Conservation (phyloP, 1,140 invertebrate genomes). For the Periplaneta americana region DNA sequence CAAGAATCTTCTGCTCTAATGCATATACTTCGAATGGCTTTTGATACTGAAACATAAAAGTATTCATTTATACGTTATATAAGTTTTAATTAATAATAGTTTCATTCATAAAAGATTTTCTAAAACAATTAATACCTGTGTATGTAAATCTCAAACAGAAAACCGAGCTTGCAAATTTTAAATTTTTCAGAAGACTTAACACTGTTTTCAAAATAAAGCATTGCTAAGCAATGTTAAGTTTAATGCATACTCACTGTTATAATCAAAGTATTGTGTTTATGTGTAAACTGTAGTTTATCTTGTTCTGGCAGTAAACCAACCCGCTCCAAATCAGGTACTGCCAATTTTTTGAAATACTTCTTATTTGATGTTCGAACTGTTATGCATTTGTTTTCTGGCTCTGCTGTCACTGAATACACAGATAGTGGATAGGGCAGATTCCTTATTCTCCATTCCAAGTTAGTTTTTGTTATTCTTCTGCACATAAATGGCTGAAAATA, state of each 20-base stretch:
- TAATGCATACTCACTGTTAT: slow-evolving; percentile 54
- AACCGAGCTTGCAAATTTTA: too few relatives aligned
- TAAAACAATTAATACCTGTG: too few relatives aligned
- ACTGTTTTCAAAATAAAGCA: too few relatives aligned
- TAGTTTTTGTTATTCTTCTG: slow-evolving; percentile 63
- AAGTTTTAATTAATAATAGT: too few relatives aligned
- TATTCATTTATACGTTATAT: background rate
- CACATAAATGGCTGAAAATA: slow-evolving; percentile 57
- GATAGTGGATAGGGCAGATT: slow-evolving; percentile 67
- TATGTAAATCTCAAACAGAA: too few relatives aligned
- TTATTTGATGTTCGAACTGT: slow-evolving; percentile 68
- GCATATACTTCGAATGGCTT: slow-evolving; percentile 63
- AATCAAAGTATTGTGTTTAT: slow-evolving; percentile 73
- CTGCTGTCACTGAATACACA: slow-evolving; percentile 59
- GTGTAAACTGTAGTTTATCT: slow-evolving; percentile 53
- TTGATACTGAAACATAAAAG: slow-evolving; percentile 55
- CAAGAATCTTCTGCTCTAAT: slow-evolving; percentile 56
- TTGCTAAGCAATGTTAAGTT: too few relatives aligned
- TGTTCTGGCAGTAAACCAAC: slow-evolving; percentile 54
- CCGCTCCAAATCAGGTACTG: slow-evolving; percentile 61
- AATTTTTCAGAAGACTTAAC: too few relatives aligned
- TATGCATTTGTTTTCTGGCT: slow-evolving; percentile 54
- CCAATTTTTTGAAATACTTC: slow-evolving; percentile 74
- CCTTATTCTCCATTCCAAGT: slow-evolving; percentile 74
- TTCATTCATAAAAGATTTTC: too few relatives aligned